These are phyloP conservation scores for Gasteruption jaculator DNA, from an alignment of 2,888 invertebrate species.

Conservation along the genomic window DNA sequence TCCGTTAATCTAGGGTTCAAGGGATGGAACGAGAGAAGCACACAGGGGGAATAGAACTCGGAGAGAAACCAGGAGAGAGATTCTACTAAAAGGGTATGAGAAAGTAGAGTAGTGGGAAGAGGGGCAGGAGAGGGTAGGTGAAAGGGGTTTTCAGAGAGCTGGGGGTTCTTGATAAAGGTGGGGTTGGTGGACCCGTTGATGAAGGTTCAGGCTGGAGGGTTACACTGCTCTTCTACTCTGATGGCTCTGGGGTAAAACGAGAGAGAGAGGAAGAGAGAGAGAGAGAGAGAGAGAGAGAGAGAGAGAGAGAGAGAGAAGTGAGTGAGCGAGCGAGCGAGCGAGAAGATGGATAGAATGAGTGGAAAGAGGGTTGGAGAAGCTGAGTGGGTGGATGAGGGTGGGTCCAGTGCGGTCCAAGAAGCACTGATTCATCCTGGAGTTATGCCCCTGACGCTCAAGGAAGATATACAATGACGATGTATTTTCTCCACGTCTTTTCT, in stretches of 20 bases:
- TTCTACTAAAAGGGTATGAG: constrained; percentile 29
- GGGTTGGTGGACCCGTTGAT: constrained; percentile 50
- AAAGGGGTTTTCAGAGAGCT: constrained; percentile 39
- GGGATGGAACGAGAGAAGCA: constrained; percentile 29
- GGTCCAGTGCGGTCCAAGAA: constrained; percentile 47
- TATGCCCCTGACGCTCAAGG: constrained; percentile 41
- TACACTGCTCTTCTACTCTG: constrained; percentile 48
- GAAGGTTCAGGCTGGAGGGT: constrained; percentile 51
- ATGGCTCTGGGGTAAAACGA: constrained; percentile 36
- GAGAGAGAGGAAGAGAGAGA: constrained; percentile 21
- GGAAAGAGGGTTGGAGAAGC: constrained; percentile 17
- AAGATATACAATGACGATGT: constrained; percentile 43
- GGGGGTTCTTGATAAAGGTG: constrained; percentile 46
- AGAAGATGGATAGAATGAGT: too few species aligned
- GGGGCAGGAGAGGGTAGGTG: constrained; percentile 17
- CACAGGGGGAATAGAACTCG: constrained; percentile 21
- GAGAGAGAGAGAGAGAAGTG: constrained; percentile 7
- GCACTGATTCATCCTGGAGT: constrained; percentile 50
- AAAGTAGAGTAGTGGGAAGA: constrained; percentile 16
- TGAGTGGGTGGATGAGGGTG: constrained; percentile 29
- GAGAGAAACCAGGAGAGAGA: constrained; percentile 31
- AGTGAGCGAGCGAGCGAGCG: constrained; percentile 2
- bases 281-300: constrained; percentile 3
- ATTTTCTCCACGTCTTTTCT: constrained; percentile 30
- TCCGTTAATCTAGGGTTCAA: constrained; percentile 47